Conservation (phyloP, 1,140 invertebrate species). For the Zaprionus kolodkinae region DNA sequence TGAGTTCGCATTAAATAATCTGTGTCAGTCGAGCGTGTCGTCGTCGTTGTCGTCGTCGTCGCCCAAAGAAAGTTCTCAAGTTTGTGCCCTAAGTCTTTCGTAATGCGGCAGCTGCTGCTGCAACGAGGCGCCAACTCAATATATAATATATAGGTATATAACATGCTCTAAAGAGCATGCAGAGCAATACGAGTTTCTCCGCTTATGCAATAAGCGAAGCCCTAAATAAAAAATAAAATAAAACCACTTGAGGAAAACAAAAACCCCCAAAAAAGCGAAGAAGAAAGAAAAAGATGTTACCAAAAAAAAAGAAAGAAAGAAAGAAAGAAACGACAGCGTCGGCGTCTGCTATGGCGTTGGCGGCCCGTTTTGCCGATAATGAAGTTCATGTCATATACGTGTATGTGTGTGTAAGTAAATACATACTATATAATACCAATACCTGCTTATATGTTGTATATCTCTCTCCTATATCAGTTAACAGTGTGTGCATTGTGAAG, state of each 20-base stretch:
- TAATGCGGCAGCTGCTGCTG: constrained; percentile 23
- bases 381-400: constrained; percentile 74
- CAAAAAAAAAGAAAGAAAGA: constrained; percentile 57
- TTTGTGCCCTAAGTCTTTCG: constrained; percentile 67
- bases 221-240: constrained; percentile 80
- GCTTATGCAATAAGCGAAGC: constrained; percentile 79
- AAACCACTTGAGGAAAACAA: constrained; percentile 75
- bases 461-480: constrained; percentile 11
- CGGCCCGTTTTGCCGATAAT: constrained; percentile 65
- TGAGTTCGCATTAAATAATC: constrained; percentile 65
- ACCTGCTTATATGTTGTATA: constrained; percentile 12
- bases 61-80: constrained; percentile 75
- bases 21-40: constrained; percentile 38
- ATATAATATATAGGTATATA: constrained; percentile 39
- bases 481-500: constrained; percentile 50
- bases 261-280: constrained; percentile 32
- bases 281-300: constrained; percentile 70
- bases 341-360: constrained; percentile 49
- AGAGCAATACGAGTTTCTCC: constrained; percentile 75
- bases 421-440: constrained; percentile 23
- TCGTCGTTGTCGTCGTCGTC: background rate
- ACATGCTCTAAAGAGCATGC: constrained; percentile 76
- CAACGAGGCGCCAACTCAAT: constrained; percentile 39
- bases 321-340: constrained; percentile 30
- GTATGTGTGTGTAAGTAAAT: constrained; percentile 20